Percentiles rank a stretch among this genome's conserved stretches.
phyloP scores from a whole-genome alignment of 2,113 vertebrate species.

The Pterocles orientalis region DNA sequence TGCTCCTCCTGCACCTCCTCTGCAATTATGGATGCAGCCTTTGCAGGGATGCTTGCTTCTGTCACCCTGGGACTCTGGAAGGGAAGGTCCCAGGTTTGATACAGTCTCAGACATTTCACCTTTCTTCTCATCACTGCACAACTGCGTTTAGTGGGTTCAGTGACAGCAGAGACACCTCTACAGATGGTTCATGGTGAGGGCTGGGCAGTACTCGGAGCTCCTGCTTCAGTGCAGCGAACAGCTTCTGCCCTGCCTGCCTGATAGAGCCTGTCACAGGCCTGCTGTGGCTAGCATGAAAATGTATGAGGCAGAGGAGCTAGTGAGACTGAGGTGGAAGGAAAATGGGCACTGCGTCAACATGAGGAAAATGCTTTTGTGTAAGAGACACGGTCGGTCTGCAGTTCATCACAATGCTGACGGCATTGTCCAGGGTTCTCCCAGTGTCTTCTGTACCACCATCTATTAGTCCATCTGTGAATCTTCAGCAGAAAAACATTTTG shows the following conservation, averaged over 20 bases:
- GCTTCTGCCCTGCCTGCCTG: accelerated
- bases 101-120: background rate
- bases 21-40: too few relatives aligned
- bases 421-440: background rate
- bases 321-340: background rate
- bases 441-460: accelerated
- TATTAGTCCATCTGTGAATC: background rate
- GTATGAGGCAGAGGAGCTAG: background rate
- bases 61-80: background rate
- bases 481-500: background rate
- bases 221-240: background rate
- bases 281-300: accelerated
- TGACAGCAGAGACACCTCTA: background rate
- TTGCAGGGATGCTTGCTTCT: background rate
- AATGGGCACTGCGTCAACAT: accelerated
- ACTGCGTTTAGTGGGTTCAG: background rate
- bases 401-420: background rate
- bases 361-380: background rate
- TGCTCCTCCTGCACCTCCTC: background rate
- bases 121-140: background rate
- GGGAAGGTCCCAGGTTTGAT: background rate
- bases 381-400: accelerated
- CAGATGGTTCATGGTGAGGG: accelerated
- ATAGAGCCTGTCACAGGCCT: background rate
- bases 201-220: background rate